phyloP scores from a whole-genome alignment of 2,888 invertebrate species.

The Hyles lineata region DNA sequence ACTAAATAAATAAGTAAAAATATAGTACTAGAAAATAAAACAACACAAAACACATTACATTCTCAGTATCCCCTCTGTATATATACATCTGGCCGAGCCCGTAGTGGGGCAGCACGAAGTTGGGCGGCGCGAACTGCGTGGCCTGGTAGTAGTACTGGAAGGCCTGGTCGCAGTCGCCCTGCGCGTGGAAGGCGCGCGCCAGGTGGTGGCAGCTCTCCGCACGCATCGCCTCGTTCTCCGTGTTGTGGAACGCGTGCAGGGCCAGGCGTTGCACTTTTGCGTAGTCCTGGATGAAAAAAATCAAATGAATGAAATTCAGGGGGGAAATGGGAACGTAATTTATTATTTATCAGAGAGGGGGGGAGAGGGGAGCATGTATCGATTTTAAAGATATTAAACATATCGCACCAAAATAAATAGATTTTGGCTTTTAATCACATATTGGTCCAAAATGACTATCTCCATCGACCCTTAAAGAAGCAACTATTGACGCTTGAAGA shows the following conservation, averaged over 20 bases:
- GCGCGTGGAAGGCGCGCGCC: slow-evolving; percentile 97
- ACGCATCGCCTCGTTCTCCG: slow-evolving; percentile 99
- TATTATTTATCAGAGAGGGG: no score
- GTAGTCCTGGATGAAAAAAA: slow-evolving; percentile 87
- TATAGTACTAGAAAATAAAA: neutral
- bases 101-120: slow-evolving; percentile 98
- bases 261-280: slow-evolving; percentile 98
- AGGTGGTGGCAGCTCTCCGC: slow-evolving; percentile 99
- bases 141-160: slow-evolving; percentile 99
- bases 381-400: no score
- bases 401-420: no score
- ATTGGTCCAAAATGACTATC: no score
- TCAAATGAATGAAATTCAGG: no score
- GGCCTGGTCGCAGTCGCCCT: slow-evolving; percentile 97
- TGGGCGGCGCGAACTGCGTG: slow-evolving; percentile 97
- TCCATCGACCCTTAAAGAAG: no score
- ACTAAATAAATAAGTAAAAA: no score
- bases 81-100: slow-evolving; percentile 99
- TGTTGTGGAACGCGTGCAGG: slow-evolving; percentile 98
- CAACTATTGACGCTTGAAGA: no score
- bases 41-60: slow-evolving; percentile 84
- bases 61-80: slow-evolving; percentile 97
- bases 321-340: no score
- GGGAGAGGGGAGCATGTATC: no score
- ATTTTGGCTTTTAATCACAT: no score